Base-by-base conservation (phyloP, 37 sponge, comb jelly and placozoan genomes). In the Mnemiopsis leidyi region DNA sequence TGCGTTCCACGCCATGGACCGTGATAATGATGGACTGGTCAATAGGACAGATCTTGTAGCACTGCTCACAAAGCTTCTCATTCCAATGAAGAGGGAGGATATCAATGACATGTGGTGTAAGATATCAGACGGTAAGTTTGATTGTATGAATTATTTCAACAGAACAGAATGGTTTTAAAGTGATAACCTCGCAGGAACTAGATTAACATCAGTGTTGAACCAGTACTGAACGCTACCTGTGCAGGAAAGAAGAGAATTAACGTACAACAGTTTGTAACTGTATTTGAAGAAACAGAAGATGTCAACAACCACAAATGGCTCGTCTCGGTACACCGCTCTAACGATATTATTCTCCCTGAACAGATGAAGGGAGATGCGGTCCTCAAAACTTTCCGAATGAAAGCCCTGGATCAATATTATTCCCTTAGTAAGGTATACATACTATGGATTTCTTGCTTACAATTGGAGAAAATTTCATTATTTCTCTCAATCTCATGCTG, bases 221-320 rank as follows among this genome's bases (percentile, higher is more conserved):
- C n/a, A n/a, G n/a, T n/a, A n/a, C n/a, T n/a, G n/a, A n/a, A n/a
- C n/a, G n/a, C n/a, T n/a, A n/a, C n/a, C n/a, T n/a, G n/a, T 82
- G 35, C 39, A 85, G 90, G 90, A 40, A 85, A 85, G 90, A 85
- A 85, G 90, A 28, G 90, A 23, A 18, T 85, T 16, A 85, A 85
- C 30, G 90, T 85, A n/a, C 90, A 85, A 26, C 90, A 85, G 90
- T 85, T 85, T 39, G 90, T 85, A 21, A 36, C 90, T 7, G 90
- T 85, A 28, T 85, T 85, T 29, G 90, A 85, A 61, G 90, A 85
- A 25, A 9, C 48, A n/a, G 90, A 85, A 61, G 90, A 85, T 39
- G 90, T 85, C 5, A 5, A n/a, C 0, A 85, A n/a, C 35, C 93
- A 92, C 76, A 92, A 92, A 38, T 92, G 93, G 93, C 30, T 92